These are phyloP conservation scores for Platanista minor DNA, from an alignment of 2,113 vertebrate genomes.

Conservation along the genomic window DNA sequence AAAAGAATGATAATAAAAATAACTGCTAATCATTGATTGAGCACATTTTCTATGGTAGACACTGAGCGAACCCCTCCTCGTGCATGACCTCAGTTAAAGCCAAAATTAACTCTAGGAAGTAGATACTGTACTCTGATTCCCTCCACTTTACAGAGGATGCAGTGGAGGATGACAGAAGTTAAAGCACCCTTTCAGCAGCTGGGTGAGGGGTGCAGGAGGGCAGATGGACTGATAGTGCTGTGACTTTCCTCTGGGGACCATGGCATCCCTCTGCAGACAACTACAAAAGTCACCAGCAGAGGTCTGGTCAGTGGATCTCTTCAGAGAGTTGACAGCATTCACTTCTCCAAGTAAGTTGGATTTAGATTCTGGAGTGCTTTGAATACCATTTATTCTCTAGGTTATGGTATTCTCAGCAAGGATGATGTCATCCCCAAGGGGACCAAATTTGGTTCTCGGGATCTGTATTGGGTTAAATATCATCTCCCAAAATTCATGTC, in stretches of 20 bases:
- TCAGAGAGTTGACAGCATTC: neutral
- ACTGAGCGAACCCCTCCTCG: neutral
- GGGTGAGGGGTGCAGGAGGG: neutral
- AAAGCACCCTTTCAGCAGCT: neutral
- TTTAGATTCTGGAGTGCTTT: neutral
- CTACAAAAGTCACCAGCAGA: neutral
- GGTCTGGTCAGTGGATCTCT: neutral
- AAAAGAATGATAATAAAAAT: neutral
- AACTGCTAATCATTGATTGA: neutral
- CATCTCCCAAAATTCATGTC: neutral
- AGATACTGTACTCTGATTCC: neutral
- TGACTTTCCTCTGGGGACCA: neutral
- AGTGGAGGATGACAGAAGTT: neutral
- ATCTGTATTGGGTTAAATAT: neutral
- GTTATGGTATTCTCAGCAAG: neutral
- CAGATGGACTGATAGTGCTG: too few relatives aligned
- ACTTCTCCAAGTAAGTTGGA: neutral
- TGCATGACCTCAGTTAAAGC: neutral
- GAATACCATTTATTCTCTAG: neutral
- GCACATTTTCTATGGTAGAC: neutral
- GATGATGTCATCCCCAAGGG: neutral
- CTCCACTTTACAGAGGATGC: neutral
- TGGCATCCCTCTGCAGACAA: neutral
- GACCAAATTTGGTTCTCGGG: neutral
- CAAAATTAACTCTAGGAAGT: neutral